Conservation (phyloP, 2,797 vertebrate genomes). For the Acrossocheilus fasciatus region DNA sequence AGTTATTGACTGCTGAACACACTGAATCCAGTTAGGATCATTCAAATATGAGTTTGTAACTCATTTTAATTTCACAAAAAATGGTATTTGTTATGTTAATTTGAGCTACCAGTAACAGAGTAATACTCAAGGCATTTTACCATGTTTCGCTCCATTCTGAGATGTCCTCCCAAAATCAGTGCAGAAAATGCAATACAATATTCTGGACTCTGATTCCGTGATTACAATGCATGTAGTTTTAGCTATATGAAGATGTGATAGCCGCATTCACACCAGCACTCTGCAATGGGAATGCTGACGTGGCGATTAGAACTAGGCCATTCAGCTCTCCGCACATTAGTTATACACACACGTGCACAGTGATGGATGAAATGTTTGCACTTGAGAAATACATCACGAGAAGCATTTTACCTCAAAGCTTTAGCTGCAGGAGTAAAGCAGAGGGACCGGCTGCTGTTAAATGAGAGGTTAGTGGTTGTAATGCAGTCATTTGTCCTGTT, state of each 20-base stretch:
- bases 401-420: constrained; percentile 1
- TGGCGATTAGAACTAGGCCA: background rate
- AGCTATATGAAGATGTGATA: background rate
- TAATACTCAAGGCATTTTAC: background rate
- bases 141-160: background rate
- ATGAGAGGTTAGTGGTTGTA: background rate
- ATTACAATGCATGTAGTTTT: background rate
- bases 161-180: background rate
- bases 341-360: constrained; percentile 4
- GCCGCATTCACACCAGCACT: background rate
- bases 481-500: constrained; percentile 7
- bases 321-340: background rate
- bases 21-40: background rate
- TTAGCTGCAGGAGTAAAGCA: constrained; percentile 9
- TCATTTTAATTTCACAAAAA: background rate
- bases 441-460: background rate
- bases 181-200: background rate
- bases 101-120: background rate
- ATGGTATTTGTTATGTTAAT: background rate
- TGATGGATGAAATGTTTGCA: constrained; percentile 26
- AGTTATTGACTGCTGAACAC: background rate
- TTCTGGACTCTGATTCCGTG: background rate
- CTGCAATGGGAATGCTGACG: background rate
- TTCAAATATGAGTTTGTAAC: background rate
- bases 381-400: constrained; percentile 5